These are phyloP conservation scores for Tamias sibiricus DNA, from an alignment of 2,113 vertebrate genomes.

Conservation along the genomic window DNA sequence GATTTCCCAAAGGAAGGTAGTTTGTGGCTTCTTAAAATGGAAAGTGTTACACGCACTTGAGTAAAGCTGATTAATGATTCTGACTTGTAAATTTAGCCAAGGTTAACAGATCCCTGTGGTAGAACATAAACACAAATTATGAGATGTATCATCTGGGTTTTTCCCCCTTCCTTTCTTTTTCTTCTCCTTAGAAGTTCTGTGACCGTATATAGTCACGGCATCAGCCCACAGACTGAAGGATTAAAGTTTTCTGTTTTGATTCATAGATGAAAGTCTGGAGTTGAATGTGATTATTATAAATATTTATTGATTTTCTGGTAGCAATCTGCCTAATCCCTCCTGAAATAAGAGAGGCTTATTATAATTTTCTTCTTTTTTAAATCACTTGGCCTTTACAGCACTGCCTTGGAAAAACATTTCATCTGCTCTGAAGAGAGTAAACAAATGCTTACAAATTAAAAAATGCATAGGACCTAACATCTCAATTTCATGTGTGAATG, in stretches of 20 bases:
- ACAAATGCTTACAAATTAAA: conserved; percentile 39
- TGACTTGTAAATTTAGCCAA: conserved; percentile 75
- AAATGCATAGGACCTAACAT: neutral
- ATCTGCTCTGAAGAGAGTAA: conserved; percentile 39
- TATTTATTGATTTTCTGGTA: conserved; percentile 84
- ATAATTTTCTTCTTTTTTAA: conserved; percentile 56
- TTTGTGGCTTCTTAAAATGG: conserved; percentile 73
- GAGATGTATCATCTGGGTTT: conserved; percentile 66
- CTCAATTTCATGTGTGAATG: neutral
- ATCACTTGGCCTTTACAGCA: neutral
- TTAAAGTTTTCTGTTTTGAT: conserved; percentile 86
- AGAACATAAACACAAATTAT: conserved; percentile 49
- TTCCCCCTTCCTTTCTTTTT: neutral
- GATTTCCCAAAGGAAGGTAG: conserved; percentile 66
- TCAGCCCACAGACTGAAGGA: conserved; percentile 78
- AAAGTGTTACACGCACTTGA: conserved; percentile 70
- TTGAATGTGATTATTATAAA: conserved; percentile 83
- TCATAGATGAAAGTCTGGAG: conserved; percentile 79
- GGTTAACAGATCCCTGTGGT: conserved; percentile 77
- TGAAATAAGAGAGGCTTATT: conserved; percentile 69
- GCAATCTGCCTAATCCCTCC: conserved; percentile 65
- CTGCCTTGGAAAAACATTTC: neutral
- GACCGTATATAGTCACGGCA: conserved; percentile 86
- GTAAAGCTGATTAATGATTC: conserved; percentile 73
- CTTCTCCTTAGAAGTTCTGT: conserved; percentile 74